Percentiles rank a stretch among this genome's conserved stretches.
Evolutionary conservation across 2,113 vertebrate species (phyloP).

Genomic region (Sminthopsis crassicaudata): DNA sequence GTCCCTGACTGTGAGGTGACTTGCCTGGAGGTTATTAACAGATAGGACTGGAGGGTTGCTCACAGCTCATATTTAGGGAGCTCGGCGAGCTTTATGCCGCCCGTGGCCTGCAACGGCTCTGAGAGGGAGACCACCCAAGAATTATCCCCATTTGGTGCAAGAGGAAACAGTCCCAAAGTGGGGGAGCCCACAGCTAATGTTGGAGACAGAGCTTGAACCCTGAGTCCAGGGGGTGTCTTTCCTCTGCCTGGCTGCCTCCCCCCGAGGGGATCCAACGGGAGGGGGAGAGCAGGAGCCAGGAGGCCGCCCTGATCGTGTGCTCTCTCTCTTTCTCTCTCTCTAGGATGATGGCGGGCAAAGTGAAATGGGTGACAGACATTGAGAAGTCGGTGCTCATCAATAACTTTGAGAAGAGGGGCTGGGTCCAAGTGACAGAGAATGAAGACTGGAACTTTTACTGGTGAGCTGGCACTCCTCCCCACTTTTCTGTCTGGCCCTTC

Average conservation of each 20-base stretch:
- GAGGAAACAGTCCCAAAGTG: neutral
- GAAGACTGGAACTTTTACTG: slow-evolving; percentile 99
- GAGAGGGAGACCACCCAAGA: neutral
- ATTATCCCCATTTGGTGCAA: neutral
- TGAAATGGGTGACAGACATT: slow-evolving; percentile 99
- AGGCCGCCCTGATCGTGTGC: neutral
- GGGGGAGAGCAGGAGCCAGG: fast-evolving
- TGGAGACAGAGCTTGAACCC: neutral
- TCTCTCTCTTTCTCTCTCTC: neutral
- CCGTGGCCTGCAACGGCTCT: neutral
- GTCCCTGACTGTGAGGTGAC: too few relatives aligned
- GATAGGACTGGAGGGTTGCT: neutral
- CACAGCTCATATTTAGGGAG: neutral
- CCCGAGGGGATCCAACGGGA: neutral
- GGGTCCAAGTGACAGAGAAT: slow-evolving; percentile 93
- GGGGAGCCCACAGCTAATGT: neutral
- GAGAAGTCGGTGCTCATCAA: slow-evolving; percentile 99
- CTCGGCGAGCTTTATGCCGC: too few relatives aligned
- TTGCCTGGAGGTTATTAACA: neutral
- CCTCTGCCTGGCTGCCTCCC: neutral
- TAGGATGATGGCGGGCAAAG: slow-evolving; percentile 93
- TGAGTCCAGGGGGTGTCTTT: neutral
- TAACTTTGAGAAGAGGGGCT: slow-evolving; percentile 99
- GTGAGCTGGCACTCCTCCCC: slow-evolving; percentile 77
- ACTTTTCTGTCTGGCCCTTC: neutral